Base-by-base conservation (phyloP, 2,888 invertebrate genomes). In the Phrixothrix hirtus region DNA sequence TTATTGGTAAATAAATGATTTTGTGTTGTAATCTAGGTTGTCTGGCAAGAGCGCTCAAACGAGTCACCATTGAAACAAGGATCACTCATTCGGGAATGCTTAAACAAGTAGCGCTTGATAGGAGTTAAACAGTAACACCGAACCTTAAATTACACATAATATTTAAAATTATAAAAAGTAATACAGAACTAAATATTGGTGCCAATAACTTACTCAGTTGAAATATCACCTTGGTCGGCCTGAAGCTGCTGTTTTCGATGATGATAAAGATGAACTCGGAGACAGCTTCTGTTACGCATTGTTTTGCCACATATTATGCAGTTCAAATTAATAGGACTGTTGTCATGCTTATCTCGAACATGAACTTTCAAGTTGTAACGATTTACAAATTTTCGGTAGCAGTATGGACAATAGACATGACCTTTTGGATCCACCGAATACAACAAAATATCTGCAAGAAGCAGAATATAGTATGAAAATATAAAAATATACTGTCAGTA, bases 361-460 rank as follows among this genome's bases (percentile, higher is more conserved):
- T 87, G 87, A 27, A 87, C 82, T 71, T 87, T 87, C 67, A 87
- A 75, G 72, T 87, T 87, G 77, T 83, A 84, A 3, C 84, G 81
- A 72, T 84, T 84, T 46, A 82, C 83, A 71, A 84, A 84, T 74
- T 81, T 81, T 63, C 83, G 78, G 65, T 81, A 81, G 70, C 84
- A 84, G 56, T 81, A 81, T 0, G 82, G 82, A 65, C 84, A 84
- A 66, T 81, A 82, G n/a, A 83, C 83, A 52, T 81, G 81, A 16
- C 79, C 79, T 59, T 74, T 75, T 51, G 67, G 62, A 36, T 75
- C 75, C 27, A 66, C 67, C 12, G 68, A 63, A 58, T 66, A 74
- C 42, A 70, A 49, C 9, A 68, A 57, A 6, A 65, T 58, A 65
- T 74, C 74, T 75, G 71, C 46, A 61, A 61, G 32, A 46, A 37